These are phyloP conservation scores for Rhyzopertha dominica DNA, from an alignment of 1,140 invertebrate genomes.

Conservation along the genomic window DNA sequence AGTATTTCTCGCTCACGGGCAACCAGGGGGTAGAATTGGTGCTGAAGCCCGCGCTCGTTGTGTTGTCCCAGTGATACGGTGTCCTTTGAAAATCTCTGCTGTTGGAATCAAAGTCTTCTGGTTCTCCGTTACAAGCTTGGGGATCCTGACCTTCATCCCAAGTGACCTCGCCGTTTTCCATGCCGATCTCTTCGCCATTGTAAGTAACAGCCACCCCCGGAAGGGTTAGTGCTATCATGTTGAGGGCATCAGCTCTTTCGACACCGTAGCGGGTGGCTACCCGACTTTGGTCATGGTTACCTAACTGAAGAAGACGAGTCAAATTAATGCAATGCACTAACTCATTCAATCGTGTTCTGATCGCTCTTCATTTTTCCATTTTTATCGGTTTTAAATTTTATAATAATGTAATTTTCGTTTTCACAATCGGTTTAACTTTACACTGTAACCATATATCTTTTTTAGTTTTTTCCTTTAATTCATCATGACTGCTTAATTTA, in stretches of 20 bases:
- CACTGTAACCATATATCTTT: too few relatives aligned
- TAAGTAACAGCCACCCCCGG: conserved; percentile 68
- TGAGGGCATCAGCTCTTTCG: conserved; percentile 45
- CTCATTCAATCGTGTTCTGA: too few relatives aligned
- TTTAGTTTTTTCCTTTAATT: too few relatives aligned
- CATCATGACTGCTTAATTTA: too few relatives aligned
- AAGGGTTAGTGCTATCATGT: conserved; percentile 47
- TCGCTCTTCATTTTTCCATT: too few relatives aligned
- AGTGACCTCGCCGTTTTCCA: conserved; percentile 52
- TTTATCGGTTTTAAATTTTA: too few relatives aligned
- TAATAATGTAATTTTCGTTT: too few relatives aligned
- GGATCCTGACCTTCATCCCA: conserved; percentile 48
- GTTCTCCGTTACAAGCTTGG: background rate
- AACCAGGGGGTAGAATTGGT: conserved; percentile 51
- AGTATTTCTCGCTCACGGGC: conserved; percentile 57
- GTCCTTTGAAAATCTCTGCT: conserved; percentile 47
- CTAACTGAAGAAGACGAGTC: conserved; percentile 47
- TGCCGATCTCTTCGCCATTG: conserved; percentile 71
- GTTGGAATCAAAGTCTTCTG: conserved; percentile 4
- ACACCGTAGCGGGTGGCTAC: conserved; percentile 44
- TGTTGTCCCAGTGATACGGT: conserved; percentile 66
- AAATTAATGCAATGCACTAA: too few relatives aligned
- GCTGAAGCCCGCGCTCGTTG: conserved; percentile 49
- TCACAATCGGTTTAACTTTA: too few relatives aligned
- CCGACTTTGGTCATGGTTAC: conserved; percentile 48